A percentile compares a stretch with the other conserved stretches of the same genome.
phyloP scores from a whole-genome alignment of 2,888 invertebrate species.

The Dione vanillae region DNA sequence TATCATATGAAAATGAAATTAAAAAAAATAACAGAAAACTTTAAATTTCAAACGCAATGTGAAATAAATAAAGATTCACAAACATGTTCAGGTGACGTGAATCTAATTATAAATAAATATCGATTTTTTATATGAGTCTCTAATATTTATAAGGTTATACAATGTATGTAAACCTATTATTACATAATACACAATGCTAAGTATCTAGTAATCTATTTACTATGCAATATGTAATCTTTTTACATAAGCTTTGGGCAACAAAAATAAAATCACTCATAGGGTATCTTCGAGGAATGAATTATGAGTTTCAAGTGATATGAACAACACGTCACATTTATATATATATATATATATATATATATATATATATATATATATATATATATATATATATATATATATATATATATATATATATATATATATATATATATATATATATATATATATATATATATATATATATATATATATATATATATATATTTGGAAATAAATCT shows the following conservation, averaged over 20 bases:
- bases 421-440: background rate
- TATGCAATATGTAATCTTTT: slow-evolving; percentile 21
- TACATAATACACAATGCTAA: slow-evolving; percentile 15
- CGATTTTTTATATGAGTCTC: slow-evolving; percentile 6
- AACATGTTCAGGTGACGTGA: background rate
- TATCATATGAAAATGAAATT: background rate
- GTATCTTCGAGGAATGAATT: background rate
- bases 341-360: background rate
- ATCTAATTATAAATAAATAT: slow-evolving; percentile 10
- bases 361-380: background rate
- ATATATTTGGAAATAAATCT: background rate
- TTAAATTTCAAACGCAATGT: background rate
- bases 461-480: background rate
- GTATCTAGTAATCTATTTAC: slow-evolving; percentile 20
- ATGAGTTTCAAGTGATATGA: background rate
- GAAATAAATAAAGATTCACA: background rate
- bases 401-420: background rate
- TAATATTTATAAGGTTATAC: slow-evolving; percentile 17
- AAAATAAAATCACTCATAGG: slow-evolving; percentile 13
- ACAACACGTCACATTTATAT: background rate
- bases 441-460: background rate
- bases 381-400: background rate
- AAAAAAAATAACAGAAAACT: too few species aligned
- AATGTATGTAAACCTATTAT: slow-evolving; percentile 20
- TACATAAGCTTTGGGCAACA: slow-evolving; percentile 4